Base-by-base conservation (phyloP, 2,888 invertebrate genomes). In the Sesia apiformis region DNA sequence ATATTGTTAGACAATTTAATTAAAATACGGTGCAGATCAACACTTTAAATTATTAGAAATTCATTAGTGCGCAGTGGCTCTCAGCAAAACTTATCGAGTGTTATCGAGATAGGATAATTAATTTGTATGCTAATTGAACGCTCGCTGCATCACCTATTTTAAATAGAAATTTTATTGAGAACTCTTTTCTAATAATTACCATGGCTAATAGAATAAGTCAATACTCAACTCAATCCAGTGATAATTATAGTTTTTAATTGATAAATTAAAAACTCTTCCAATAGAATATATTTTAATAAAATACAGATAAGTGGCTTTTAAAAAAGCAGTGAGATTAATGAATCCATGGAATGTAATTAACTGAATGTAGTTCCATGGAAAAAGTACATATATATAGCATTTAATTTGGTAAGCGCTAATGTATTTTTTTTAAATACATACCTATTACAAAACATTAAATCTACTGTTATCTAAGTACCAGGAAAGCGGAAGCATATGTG, bases 51-150 rank as follows among this genome's bases (percentile, higher is more conserved):
- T 8, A 46, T 57, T 57, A 56, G 58, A 55, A 54, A 53, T 58
- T 60, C 57, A 60, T 60, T 58, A 56, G 52, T 52, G n/a, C 51
- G 23, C 54, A 52, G 46, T 49, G 7, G 40, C 40, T n/a, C 51
- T n/a, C 52, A 49, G 55, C 55, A 49, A 58, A 46, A 60, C 56
- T 56, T 56, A 53, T 53, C 52, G 49, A 52, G 39, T 53, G n/a
- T 41, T 6, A 52, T 58, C 58, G 60, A 63, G 61, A 63, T 63
- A 60, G 59, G 51, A 60, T 7, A 64, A 69, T 70, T 69, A 63
- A 70, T 72, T 65, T 71, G 60, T 63, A 71, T 72, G 67, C 67
- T 67, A 72, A 72, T 72, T 62, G 54, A 50, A 55, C 57, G 56
- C 41, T 53, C 54, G 54, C 56, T 57, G 61, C 55, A 61, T 55